Percentiles rank a stretch among this genome's conserved stretches.
These are phyloP conservation scores for Beroe forskalii DNA, from an alignment of 37 sponge, comb jelly and placozoan species.

Conservation along the genomic window DNA sequence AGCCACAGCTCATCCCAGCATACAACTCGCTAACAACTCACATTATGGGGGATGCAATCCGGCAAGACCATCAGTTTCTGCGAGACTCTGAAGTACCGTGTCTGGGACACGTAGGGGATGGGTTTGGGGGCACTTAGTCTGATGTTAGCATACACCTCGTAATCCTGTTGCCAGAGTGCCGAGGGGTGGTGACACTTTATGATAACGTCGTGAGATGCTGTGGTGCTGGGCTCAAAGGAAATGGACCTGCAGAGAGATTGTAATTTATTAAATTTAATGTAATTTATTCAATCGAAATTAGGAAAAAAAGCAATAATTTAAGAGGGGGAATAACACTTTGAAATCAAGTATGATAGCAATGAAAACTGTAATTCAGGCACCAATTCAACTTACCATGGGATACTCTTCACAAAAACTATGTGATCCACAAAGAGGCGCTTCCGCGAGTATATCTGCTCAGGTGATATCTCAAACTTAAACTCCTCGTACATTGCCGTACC, in stretches of 20 bases:
- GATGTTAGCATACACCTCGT: not conserved
- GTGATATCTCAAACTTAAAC: not conserved
- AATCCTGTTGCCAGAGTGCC: not conserved
- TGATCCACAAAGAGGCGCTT: not conserved
- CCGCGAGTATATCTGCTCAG: not conserved
- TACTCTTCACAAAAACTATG: not conserved
- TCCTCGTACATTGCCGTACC: not conserved
- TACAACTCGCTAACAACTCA: no score
- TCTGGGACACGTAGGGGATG: not conserved
- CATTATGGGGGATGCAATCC: not conserved
- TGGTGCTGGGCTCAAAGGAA: not conserved
- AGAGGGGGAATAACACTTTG: no score
- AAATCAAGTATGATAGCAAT: no score
- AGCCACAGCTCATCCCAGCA: no score
- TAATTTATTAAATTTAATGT: no score
- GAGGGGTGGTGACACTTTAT: conserved; percentile 13
- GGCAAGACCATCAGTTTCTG: not conserved
- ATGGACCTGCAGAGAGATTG: not conserved
- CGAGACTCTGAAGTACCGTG: not conserved
- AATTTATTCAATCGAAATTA: no score
- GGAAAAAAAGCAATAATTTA: no score
- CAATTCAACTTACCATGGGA: conserved; percentile 34
- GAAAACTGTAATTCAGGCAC: no score
- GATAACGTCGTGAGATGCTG: not conserved
- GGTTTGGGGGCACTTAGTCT: not conserved